Evolutionary conservation across 2,113 vertebrate genomes (phyloP), one percentile per base, ranked within the genome.

Genomic region (Scytalopus superciliaris): DNA sequence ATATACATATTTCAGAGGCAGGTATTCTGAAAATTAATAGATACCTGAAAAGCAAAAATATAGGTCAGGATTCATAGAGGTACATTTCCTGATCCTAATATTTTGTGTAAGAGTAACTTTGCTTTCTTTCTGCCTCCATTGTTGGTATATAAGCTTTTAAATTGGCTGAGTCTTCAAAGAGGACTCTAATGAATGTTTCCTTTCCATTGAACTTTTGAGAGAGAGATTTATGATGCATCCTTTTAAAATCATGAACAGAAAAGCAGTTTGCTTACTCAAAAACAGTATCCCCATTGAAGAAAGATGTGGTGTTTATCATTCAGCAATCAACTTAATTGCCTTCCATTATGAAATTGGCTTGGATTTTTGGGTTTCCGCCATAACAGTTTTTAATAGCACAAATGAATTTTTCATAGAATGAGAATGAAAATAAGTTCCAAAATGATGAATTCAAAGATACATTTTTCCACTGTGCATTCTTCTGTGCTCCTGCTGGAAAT

Each of bases 321-420:
- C 75, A 96, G 92, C 83, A 93, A 96, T 94, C 95, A 96, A 80
- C 84, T 94, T 96, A 96, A 97, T 94, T 93, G 92, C 90, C 80
- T 89, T 96, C 90, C 73, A 94, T 93, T 97, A 94, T 92, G 86
- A 93, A 96, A 78, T 96, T 96, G 94, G 94, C 93, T 96, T 95
- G 89, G 86, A 67, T 92, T 97, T 96, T 87, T 94, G 96, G 93
- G 94, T 68, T 84, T 47, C 76, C 1, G 91, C 95, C 96, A 97
- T 37, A 28, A 30, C 56, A 56, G 80, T 96, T 96, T 94, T 96
- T 96, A 96, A 95, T 86, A 93, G 93, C 56, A 84, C 69, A 89
- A 94, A 96, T 96, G 80, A 90, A 84, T 95, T 96, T 96, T 96
- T 96, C 96, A 92, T 92, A 78, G 88, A 81, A 93, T 75, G 87